These are phyloP conservation scores for Dysidea cf. avara DNA, from an alignment of 37 sponge, comb jelly and placozoan species.

Conservation along the genomic window DNA sequence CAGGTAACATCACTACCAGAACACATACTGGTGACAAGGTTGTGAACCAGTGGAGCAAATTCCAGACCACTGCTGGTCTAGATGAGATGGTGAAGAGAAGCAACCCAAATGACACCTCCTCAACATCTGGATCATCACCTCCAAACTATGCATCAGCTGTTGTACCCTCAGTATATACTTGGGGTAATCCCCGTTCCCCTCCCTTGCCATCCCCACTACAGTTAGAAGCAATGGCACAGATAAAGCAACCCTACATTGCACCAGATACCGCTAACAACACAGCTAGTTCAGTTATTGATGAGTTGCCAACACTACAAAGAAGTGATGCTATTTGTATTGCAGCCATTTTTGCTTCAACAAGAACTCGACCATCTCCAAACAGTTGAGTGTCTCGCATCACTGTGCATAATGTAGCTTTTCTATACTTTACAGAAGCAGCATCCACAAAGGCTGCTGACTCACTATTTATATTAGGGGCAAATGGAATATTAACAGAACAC, in stretches of 20 bases:
- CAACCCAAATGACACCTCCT: too few relatives aligned
- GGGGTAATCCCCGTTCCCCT: slow-evolving; percentile 36
- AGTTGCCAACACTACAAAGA: slow-evolving; percentile 28
- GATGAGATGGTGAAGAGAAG: too few relatives aligned
- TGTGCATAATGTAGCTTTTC: not conserved
- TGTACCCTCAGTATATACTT: not conserved
- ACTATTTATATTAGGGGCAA: slow-evolving; percentile 55
- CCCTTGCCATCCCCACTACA: slow-evolving; percentile 31
- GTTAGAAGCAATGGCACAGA: slow-evolving; percentile 48
- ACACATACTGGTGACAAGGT: slow-evolving; percentile 78
- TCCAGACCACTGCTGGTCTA: slow-evolving; percentile 98
- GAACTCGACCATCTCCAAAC: not conserved
- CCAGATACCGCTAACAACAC: too few relatives aligned
- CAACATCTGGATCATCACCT: not conserved
- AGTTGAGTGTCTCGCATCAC: not conserved
- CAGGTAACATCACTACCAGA: slow-evolving; percentile 66
- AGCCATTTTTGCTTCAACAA: not conserved
- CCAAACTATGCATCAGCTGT: too few relatives aligned
- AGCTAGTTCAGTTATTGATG: too few relatives aligned
- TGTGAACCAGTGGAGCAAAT: slow-evolving; percentile 83
- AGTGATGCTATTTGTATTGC: slow-evolving; percentile 39
- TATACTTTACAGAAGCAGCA: slow-evolving; percentile 11
- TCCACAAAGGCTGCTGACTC: slow-evolving; percentile 30
- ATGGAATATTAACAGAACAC: slow-evolving; percentile 50
- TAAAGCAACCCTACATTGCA: slow-evolving; percentile 68